Evolutionary conservation across 2,888 invertebrate genomes (phyloP), one percentile per base, ranked within the genome.

Genomic region (Drosophila peninsularis): DNA sequence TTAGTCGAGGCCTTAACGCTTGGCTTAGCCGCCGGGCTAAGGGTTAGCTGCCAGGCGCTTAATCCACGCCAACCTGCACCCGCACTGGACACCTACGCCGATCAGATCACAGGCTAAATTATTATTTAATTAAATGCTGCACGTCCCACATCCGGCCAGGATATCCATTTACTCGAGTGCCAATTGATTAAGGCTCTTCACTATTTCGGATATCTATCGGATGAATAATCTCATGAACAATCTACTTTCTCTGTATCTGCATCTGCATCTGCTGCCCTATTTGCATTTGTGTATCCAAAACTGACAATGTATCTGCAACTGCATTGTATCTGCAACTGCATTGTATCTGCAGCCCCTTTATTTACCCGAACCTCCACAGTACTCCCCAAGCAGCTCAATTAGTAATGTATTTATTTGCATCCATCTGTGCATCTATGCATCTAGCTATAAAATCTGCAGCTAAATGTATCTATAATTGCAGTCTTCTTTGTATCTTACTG

Each of bases 91-190:
- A 54, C 42, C 30, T 39, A 47, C 39, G 19, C 49, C 27, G 27
- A 17, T 37, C 19, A 54, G 73, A 72, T 67, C 34, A 32, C 27
- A 62, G 74, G 62, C 67, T 60, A 30, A 64, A 24, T 62, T 47
- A 24, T 79, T 63, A 72, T 82, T 86, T 50, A 83, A 86, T 83
- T 83, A 80, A 71, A 55, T 67, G 74, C 62, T 72, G 62, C 86
- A 72, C 86, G 80, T 72, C 54, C 45, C 52, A 6, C 3, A 62
- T 30, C 45, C n/a, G 60, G 41, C 6, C 50, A 0, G 14, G n/a
- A 2, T 9, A 3, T 14, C 10, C 19, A 9, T 6, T 0, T 6
- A 21, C 32, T 37, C 24, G 11, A 36, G 36, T 37, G 37, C 37
- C 37, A n/a, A n/a, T 37, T 37, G 24, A 11, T 27, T 17, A 37